Evolutionary conservation across 2,888 invertebrate species (phyloP), one percentile per base, ranked within the genome.

Genomic region (Acanthoscelides obtectus): DNA sequence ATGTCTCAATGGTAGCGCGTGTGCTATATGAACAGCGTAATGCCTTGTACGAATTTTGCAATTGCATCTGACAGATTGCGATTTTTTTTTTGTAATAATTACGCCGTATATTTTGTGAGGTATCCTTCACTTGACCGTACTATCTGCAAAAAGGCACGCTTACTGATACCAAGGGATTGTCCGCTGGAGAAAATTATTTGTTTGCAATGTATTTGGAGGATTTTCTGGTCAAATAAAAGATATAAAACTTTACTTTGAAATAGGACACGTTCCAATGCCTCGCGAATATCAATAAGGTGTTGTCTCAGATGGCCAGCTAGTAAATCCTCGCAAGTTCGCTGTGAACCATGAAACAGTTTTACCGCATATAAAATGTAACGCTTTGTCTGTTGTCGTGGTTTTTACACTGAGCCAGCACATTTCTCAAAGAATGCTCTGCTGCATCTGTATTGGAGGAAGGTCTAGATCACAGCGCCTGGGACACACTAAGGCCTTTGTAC

Each of bases 231-330:
- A 27, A 64, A 25, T 64, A 70, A 70, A 68, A 70, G 22, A 22
- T 22, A 66, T 66, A 70, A 70, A 70, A 69, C 63, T 45, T 69
- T 63, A 68, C 12, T 68, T 68, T 68, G 25, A 68, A 22, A 22
- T 25, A 45, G 45, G 17, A 45, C 45, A 45, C 45, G 45, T 45
- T 45, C 45, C 5, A 45, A 45, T 45, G 45, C 45, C 6, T 12
- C 17, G 45, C 45, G 45, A 45, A 45, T 45, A 45, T 45, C 45
- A 45, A 45, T 45, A 45, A 45, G 45, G 12, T 45, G 45, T 45
- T 45, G 45, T 12, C 3, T 45, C 45, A 45, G 12, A 45, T 12
- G 45, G 8, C 45, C 45, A 45, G 45, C 45, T 45, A 45, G 45
- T 45, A 45, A 45, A 45, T 45, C 45, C 45, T 45, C 45, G 17